Conservation (phyloP, 37 sponge, comb jelly and placozoan genomes). For the Beroe forskalii region DNA sequence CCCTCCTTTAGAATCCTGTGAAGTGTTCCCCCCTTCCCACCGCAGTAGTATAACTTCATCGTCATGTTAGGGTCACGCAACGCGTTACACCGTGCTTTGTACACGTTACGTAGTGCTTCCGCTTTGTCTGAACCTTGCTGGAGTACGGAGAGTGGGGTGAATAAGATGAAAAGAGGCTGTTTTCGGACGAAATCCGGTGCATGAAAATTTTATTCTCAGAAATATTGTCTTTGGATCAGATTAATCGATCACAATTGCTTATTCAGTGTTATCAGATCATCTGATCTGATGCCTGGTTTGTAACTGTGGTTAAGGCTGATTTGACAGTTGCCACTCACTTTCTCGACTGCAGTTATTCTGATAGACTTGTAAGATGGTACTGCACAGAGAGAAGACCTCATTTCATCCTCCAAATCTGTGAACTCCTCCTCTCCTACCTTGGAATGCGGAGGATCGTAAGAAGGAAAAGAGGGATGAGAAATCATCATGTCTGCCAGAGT, state of each 20-base stretch:
- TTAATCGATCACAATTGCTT: too few relatives aligned
- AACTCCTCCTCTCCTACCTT: conserved; percentile 56
- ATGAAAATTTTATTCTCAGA: too few relatives aligned
- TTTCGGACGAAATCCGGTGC: too few relatives aligned
- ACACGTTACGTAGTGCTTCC: background rate
- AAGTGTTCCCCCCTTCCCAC: conserved; percentile 40
- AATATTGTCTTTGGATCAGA: too few relatives aligned
- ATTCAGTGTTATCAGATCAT: too few relatives aligned
- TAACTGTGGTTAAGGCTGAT: background rate
- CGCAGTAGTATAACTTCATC: conserved; percentile 46
- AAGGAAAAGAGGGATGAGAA: too few relatives aligned
- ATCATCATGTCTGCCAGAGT: too few relatives aligned
- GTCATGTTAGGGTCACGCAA: conserved; percentile 36
- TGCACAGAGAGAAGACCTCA: conserved; percentile 7
- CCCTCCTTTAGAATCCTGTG: conserved; percentile 39
- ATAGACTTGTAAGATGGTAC: conserved; percentile 50
- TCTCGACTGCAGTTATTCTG: conserved; percentile 31
- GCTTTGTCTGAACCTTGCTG: conserved; percentile 26
- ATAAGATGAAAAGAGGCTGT: too few relatives aligned
- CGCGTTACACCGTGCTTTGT: conserved; percentile 52
- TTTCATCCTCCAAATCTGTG: conserved; percentile 44
- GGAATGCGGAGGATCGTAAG: too few relatives aligned
- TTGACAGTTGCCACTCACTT: background rate
- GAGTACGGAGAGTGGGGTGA: background rate
- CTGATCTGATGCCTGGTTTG: too few relatives aligned